phyloP scores from a whole-genome alignment of 2,797 vertebrate species.

The Dendrocincla tyrannina region DNA sequence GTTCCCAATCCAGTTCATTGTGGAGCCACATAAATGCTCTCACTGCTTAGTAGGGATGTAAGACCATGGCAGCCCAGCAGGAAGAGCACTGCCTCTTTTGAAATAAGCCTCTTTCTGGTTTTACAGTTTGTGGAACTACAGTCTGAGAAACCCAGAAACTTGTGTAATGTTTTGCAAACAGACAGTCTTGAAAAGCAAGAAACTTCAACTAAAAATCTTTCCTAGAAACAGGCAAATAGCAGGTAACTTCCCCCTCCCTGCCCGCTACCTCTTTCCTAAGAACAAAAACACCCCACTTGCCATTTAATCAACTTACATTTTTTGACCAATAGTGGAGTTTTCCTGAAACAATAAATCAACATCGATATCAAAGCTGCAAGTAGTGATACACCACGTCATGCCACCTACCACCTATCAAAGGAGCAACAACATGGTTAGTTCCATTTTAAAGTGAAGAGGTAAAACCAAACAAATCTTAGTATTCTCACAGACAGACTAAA shows the following conservation, averaged over 20 bases:
- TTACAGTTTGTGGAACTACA: neutral
- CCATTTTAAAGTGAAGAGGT: neutral
- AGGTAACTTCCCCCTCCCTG: neutral
- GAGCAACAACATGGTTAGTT: neutral
- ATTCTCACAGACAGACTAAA: neutral
- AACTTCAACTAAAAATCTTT: neutral
- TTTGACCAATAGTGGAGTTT: conserved; percentile 98
- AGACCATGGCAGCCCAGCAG: neutral
- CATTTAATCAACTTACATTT: conserved; percentile 85
- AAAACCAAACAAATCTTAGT: neutral
- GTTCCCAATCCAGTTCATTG: neutral
- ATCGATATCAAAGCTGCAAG: conserved; percentile 94
- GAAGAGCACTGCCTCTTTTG: neutral
- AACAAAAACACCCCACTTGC: neutral
- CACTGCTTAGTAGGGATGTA: neutral
- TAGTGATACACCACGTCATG: conserved; percentile 99
- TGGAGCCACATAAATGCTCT: neutral
- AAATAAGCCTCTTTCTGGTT: neutral
- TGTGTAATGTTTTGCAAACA: neutral
- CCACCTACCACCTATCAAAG: conserved; percentile 91
- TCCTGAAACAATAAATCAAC: conserved; percentile 98
- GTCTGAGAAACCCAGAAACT: neutral
- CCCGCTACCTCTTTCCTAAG: neutral
- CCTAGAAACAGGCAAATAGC: neutral
- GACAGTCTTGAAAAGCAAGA: neutral